Base-by-base conservation (phyloP, 2,113 vertebrate species). In the Hippocampus comes region DNA sequence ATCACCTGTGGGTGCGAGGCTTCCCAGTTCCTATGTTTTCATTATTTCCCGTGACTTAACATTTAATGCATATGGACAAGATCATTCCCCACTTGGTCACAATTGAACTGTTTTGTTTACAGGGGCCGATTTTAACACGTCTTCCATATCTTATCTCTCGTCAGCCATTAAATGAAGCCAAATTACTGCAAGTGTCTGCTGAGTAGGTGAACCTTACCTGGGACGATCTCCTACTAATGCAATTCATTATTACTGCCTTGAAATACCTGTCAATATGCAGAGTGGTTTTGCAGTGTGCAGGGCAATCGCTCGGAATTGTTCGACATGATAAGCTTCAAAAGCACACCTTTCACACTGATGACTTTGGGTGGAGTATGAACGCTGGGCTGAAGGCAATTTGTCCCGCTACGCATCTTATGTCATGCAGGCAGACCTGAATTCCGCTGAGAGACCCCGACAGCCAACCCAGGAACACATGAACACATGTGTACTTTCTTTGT, bases 251-350 rank as follows among this genome's bases (percentile, higher is more conserved):
- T 71, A 68, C 72, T 73, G 69, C 70, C 53, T 73, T 75, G 2
- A 51, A 75, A 82, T n/a, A 83, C 51, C 73, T 67, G 71, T 89
- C 82, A 83, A 74, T 86, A 77, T 73, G 74, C 72, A 83, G 55
- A 87, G 78, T 70, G 79, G 51, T 68, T 12, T 82, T 84, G 76
- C 83, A 86, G 67, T 61, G 66, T 75, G 42, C 55, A 56, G 78
- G 79, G 67, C 74, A 84, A 77, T 90, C 43, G n/a, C 15, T 73
- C 6, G 81, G 41, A 87, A 87, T 86, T 73, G 89, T 89, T 84
- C 46, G 79, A 15, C 57, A 18, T 64, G 53, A 73, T 66, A 75
- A 65, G 73, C 60, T 64, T 75, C 59, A 9, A 71, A 77, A 77
- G 72, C 69, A 72, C 38, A 27, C 66, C 70, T 85, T 86, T 83